Evolutionary conservation across 2,888 invertebrate genomes (phyloP), one percentile per base, ranked within the genome.

Genomic region (Morpho deidamia): DNA sequence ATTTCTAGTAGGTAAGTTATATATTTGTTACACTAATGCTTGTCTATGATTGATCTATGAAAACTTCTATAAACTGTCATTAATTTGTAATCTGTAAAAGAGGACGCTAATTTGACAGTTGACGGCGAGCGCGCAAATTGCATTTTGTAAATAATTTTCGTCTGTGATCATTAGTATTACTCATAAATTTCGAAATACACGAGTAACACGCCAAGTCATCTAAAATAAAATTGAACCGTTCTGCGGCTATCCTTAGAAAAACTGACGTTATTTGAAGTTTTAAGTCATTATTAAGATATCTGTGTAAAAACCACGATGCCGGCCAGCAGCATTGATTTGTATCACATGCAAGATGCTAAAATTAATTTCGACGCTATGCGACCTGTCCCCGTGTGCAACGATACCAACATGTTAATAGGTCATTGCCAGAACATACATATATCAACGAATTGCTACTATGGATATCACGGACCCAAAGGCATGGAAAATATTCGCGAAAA

Each of bases 401-500:
- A 83, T 71, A 72, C 77, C 67, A 81, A 78, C 68, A 76, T 75
- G 67, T 68, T 72, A 71, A 71, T 76, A 74, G 80, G 78, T 63
- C 86, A 82, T 76, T 83, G 78, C 73, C 86, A 81, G 60, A 87
- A 79, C 66, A 68, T 89, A 62, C 87, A 87, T 68, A 77, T 90
- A 67, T 90, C 90, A 45, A 86, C 83, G 43, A 90, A 90, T 72
- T 88, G 88, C 65, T 91, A 91, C 67, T 90, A 91, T 61, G 91
- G 91, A 49, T 91, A 81, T 70, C 89, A 90, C 53, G 76, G 81
- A 58, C 65, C 77, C 44, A 80, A 81, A 64, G 72, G 58, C 50
- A 50, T 66, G 34, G 68, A 69, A 65, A 73, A 64, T 56, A 59
- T 62, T 53, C 67, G 73, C 64, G 67, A 67, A 60, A 73, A 69